A percentile compares a stretch with the other conserved stretches of the same genome.
phyloP scores from a whole-genome alignment of 2,797 vertebrate genomes.

The Muscicapa comitata region DNA sequence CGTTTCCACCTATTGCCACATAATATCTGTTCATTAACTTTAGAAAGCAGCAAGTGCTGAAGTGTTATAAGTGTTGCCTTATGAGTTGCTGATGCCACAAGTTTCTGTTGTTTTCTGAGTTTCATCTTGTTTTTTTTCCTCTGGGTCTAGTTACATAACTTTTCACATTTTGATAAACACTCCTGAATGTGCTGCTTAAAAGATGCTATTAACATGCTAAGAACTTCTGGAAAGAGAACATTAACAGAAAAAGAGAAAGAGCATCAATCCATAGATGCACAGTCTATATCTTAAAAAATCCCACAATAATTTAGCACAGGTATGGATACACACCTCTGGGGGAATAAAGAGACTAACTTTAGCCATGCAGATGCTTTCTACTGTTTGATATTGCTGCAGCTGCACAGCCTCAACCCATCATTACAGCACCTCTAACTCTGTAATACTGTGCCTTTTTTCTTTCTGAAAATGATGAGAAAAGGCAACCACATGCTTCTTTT shows the following conservation, averaged over 20 bases:
- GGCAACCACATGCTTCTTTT: background rate
- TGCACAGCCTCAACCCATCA: background rate
- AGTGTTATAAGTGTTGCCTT: background rate
- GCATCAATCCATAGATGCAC: background rate
- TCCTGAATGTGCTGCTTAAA: background rate
- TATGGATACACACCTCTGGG: accelerated
- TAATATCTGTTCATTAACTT: background rate
- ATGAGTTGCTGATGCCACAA: background rate
- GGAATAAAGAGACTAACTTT: background rate
- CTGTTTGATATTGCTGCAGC: background rate
- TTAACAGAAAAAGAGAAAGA: background rate
- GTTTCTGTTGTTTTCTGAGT: background rate
- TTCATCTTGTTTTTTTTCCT: background rate
- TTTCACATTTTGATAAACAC: background rate
- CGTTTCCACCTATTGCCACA: background rate
- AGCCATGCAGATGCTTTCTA: background rate
- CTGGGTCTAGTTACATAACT: background rate
- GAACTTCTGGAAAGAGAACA: background rate
- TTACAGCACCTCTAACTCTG: background rate
- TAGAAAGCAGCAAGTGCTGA: background rate
- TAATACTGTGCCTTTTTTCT: background rate
- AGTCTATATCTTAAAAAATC: background rate
- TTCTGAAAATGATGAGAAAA: background rate
- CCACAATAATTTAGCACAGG: background rate
- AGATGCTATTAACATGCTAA: background rate